phyloP scores from a whole-genome alignment of 2,113 vertebrate genomes.

The Ramphastos sulfuratus region DNA sequence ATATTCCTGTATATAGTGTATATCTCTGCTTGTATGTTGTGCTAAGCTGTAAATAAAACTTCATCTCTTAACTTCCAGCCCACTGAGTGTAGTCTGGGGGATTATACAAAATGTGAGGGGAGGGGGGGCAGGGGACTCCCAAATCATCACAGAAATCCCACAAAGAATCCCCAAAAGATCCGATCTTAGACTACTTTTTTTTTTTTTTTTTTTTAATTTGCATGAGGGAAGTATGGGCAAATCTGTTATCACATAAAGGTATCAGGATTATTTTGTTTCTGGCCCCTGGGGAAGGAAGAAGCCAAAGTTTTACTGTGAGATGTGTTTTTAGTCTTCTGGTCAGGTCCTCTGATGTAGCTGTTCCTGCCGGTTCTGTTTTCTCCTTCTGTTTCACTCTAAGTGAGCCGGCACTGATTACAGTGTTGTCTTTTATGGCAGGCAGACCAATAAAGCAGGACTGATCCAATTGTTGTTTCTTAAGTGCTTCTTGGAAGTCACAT shows the following conservation, averaged over 20 bases:
- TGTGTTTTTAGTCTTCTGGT: background rate
- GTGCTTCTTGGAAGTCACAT: background rate
- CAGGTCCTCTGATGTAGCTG: background rate
- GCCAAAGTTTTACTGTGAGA: background rate
- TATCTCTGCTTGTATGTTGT: too few species aligned
- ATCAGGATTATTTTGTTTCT: background rate
- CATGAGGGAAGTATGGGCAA: background rate
- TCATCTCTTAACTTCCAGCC: too few species aligned
- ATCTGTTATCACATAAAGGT: background rate
- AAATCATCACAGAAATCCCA: too few species aligned
- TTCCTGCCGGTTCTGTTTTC: background rate
- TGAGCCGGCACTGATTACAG: background rate
- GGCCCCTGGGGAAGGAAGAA: fast-evolving
- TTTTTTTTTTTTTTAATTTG: background rate
- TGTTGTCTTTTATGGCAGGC: background rate
- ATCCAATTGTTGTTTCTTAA: background rate
- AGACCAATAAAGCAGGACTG: background rate
- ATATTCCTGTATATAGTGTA: too few species aligned
- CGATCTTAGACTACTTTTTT: background rate
- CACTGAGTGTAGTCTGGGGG: too few species aligned
- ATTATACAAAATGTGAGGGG: too few species aligned
- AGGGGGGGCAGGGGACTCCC: too few species aligned
- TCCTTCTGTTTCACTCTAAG: background rate
- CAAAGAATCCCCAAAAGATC: background rate
- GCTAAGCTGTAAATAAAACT: too few species aligned